Percentiles rank a stretch among this genome's conserved stretches.
Evolutionary conservation across 1,140 invertebrate species (phyloP).

Genomic region (Hydropsyche tenuis): DNA sequence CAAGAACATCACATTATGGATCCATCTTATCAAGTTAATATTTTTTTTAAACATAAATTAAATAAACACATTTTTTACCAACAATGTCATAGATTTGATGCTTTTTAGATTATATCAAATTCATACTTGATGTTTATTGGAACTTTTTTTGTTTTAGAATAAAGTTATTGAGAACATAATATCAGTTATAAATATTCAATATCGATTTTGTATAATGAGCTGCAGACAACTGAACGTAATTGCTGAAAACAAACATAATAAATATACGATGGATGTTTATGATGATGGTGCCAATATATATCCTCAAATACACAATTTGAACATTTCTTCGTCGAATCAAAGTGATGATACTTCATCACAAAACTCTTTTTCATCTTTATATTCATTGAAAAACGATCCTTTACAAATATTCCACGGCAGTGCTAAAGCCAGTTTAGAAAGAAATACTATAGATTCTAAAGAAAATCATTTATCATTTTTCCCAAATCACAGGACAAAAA

Average conservation of each 20-base stretch:
- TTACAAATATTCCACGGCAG: not conserved
- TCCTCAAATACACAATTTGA: not conserved
- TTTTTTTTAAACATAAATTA: not conserved
- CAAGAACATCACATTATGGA: not conserved
- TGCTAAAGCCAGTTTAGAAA: not conserved
- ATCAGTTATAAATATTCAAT: slow-evolving; percentile 30
- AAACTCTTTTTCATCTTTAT: not conserved
- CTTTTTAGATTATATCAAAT: too few species aligned
- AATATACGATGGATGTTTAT: not conserved
- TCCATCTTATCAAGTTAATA: slow-evolving; percentile 8
- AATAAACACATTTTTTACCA: not conserved
- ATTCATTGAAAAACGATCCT: not conserved
- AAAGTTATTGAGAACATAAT: slow-evolving; percentile 25
- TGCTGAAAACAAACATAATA: slow-evolving; percentile 1
- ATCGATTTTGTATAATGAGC: slow-evolving; percentile 26
- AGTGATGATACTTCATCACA: not conserved
- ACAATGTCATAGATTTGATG: too few species aligned
- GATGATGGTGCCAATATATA: not conserved
- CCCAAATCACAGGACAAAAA: not conserved
- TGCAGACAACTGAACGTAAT: not conserved
- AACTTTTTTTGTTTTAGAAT: slow-evolving; percentile 24
- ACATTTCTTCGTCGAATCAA: not conserved
- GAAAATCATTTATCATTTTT: not conserved
- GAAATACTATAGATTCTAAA: not conserved
- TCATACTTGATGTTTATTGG: too few species aligned